Evolutionary conservation across 2,888 invertebrate species (phyloP), one percentile per base, ranked within the genome.

Genomic region (Unio delphinus): DNA sequence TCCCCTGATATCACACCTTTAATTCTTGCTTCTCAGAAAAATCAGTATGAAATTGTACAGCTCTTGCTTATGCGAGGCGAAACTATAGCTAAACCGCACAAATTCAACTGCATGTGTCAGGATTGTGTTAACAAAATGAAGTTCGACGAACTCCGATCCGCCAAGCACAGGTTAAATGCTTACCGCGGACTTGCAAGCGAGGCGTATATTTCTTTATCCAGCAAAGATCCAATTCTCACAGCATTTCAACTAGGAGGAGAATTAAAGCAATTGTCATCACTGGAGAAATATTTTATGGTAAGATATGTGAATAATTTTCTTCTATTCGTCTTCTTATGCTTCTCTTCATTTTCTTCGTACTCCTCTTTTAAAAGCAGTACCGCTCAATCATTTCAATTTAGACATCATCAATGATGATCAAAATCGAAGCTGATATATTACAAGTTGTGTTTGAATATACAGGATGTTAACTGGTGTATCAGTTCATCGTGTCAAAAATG

Each of bases 251-350:
- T 89, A 55, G 82, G 85, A 7, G 77, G 83, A 18, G 88, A 88
- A 67, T 79, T 89, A 23, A 81, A 83, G 61, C 69, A 82, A n/a
- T 75, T 89, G 65, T 83, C 88, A 0, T 74, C 76, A 3, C 80
- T 85, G 30, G 88, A 89, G 66, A 89, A 89, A 70, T 87, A 89
- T 75, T 89, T 88, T 69, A 87, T 87, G 82, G 89, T 89, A 75
- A 73, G 65, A 59, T 15, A 34, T 45, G 26, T 59, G 59, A 55
- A 54, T 20, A 54, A 4, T 62, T 17, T 63, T 64, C 18, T 67
- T 61, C 4, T 30, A 8, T 28, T 61, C 4, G 1, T 45, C 45
- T 45, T 45, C 3, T 15, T 45, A 3, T 45, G 15, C 1, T 45
- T 15, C 3, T 45, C 45, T 45, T 45, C 45, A 45, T 45, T 3